A percentile compares a stretch with the other conserved stretches of the same genome.
Conservation (phyloP, 2,797 vertebrate species). For the Botia kubotai region DNA sequence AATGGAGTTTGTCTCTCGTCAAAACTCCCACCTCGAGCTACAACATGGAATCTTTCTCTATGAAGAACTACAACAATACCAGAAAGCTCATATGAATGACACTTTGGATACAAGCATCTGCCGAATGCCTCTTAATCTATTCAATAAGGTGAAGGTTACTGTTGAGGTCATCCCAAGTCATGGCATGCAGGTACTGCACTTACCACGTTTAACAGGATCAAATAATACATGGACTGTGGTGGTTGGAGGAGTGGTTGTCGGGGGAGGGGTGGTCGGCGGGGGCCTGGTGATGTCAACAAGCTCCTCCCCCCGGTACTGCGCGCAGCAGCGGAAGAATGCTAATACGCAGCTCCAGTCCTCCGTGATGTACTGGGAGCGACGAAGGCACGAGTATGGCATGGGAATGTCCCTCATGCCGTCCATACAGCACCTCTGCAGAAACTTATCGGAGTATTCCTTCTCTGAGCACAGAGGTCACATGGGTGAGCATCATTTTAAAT, state of each 20-base stretch:
- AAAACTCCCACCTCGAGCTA: too few relatives aligned
- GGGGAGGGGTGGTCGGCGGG: constrained; percentile 53
- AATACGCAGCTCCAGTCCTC: constrained; percentile 74
- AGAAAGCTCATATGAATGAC: too few relatives aligned
- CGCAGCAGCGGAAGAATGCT: constrained; percentile 81
- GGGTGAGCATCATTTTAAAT: neutral
- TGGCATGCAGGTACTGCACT: too few relatives aligned
- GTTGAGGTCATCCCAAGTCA: too few relatives aligned
- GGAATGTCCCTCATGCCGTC: constrained; percentile 79
- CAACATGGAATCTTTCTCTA: too few relatives aligned
- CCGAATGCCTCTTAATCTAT: too few relatives aligned
- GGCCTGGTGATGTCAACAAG: constrained; percentile 52
- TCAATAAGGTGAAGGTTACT: too few relatives aligned
- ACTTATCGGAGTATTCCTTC: constrained; percentile 70
- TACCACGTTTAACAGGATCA: neutral
- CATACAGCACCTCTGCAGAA: constrained; percentile 75
- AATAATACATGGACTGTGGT: neutral
- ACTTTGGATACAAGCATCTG: too few relatives aligned
- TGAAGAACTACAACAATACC: too few relatives aligned
- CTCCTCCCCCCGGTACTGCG: constrained; percentile 66
- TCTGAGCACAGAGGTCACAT: constrained; percentile 63
- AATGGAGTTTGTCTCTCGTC: too few relatives aligned
- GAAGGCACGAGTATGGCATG: constrained; percentile 76
- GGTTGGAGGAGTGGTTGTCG: constrained; percentile 15
- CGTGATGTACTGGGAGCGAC: constrained; percentile 76